Conservation (phyloP, 2,797 vertebrate genomes). For the Thaleichthys pacificus region DNA sequence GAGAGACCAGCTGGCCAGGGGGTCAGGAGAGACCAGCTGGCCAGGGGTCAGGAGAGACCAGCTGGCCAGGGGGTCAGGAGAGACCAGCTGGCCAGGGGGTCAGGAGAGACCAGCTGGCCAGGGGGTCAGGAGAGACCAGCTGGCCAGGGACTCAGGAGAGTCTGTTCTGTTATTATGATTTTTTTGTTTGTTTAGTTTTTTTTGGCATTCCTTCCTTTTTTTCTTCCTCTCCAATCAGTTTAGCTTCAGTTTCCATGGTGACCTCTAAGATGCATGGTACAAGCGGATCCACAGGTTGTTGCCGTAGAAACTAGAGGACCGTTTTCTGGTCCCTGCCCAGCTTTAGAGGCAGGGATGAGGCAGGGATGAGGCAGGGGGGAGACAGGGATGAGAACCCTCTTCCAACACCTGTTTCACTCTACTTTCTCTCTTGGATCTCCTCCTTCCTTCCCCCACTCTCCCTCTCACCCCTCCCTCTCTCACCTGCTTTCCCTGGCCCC, state of each 20-base stretch:
- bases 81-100: too few relatives aligned
- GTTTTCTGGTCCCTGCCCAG: too few relatives aligned
- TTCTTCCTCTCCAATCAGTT: not conserved
- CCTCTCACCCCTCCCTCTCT: too few relatives aligned
- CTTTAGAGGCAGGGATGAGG: too few relatives aligned
- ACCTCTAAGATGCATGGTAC: not conserved
- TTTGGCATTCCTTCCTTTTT: not conserved
- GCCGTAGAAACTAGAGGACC: not conserved
- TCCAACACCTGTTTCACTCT: conserved; percentile 58
- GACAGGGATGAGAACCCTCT: conserved; percentile 36
- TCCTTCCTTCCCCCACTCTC: too few relatives aligned
- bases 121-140: too few relatives aligned
- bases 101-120: too few relatives aligned
- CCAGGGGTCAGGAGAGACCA: too few relatives aligned
- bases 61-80: too few relatives aligned
- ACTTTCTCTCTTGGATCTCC: not conserved
- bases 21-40: too few relatives aligned
- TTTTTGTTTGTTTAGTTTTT: not conserved
- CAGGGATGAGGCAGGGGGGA: not conserved
- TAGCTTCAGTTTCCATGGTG: not conserved
- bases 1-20: too few relatives aligned
- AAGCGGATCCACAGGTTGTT: not conserved
- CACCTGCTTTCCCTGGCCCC: not conserved
- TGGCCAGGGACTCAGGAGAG: too few relatives aligned
- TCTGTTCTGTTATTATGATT: not conserved